These are phyloP conservation scores for Etheostoma perlongum DNA, from an alignment of 2,797 vertebrate species.

Conservation along the genomic window DNA sequence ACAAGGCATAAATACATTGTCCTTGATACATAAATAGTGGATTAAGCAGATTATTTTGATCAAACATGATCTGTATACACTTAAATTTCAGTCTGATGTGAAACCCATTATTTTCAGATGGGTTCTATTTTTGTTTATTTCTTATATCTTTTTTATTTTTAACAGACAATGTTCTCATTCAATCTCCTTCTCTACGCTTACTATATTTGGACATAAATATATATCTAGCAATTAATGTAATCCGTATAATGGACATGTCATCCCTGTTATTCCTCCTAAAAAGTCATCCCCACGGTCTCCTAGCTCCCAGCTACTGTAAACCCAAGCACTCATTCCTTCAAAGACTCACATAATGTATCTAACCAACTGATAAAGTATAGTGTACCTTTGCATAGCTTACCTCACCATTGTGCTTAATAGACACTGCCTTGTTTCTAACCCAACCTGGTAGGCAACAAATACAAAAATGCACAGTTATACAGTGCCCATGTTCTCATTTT, in stretches of 20 bases:
- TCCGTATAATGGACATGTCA: neutral
- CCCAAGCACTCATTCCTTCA: neutral
- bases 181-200: neutral
- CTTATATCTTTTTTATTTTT: neutral
- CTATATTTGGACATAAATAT: neutral
- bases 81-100: neutral
- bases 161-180: accelerated
- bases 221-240: neutral
- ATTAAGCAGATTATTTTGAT: neutral
- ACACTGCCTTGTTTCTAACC: neutral
- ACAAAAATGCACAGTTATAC: neutral
- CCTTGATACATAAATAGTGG: neutral
- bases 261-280: neutral
- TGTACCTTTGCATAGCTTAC: neutral
- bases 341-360: neutral
- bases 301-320: neutral
- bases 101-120: neutral
- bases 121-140: neutral
- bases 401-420: neutral
- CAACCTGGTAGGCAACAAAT: neutral
- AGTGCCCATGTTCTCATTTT: constrained; percentile 25
- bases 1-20: neutral
- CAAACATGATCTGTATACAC: neutral
- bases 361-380: neutral
- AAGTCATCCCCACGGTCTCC: neutral